Evolutionary conservation across 92 coral and sea anemone species (phyloP), one percentile per base, ranked within the genome.

Genomic region (Palythoa heliodiscus): DNA sequence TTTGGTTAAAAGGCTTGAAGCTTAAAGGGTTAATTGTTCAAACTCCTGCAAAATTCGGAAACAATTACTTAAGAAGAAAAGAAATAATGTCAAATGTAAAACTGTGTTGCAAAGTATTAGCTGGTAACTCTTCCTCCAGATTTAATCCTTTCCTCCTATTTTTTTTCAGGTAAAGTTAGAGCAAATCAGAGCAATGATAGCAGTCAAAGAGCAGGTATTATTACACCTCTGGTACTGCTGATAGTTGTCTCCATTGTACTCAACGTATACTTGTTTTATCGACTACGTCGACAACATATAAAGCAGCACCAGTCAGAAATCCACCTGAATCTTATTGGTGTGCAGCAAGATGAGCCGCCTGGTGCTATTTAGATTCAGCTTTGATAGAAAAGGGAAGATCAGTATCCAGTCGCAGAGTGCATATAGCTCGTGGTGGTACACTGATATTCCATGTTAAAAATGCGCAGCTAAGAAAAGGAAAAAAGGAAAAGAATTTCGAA

Each of bases 261-360:
- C 64, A 76, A 76, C 81, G 68, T 76, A 13, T 53, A 25, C 40
- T 53, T 76, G 48, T 8, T 76, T n/a, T 76, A 76, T 76, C 81
- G 67, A 25, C 48, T 76, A 47, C 67, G 81, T 6, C 25, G 67
- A 76, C 68, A 68, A 20, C 67, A 23, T 14, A 1, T 13, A 76
- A 25, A 15, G 20, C 68, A 64, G 15, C 48, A 76, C 0, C 81
- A 76, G 67, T 76, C 81, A 7, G 81, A 76, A 14, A 76, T 76
- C 10, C 68, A 76, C 16, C 66, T 76, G 14, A 24, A 76, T 54
- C 81, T 76, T 12, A 76, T 76, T 54, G 67, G 67, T 54, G 7
- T 54, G 63, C 48, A 76, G 14, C 64, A 76, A 25, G 67, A 76
- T 4, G 81, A 76, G 40, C 3, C 81, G 15, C 16, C 61, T 2